phyloP scores from a whole-genome alignment of 2,888 invertebrate genomes.

The Acleris laterana region DNA sequence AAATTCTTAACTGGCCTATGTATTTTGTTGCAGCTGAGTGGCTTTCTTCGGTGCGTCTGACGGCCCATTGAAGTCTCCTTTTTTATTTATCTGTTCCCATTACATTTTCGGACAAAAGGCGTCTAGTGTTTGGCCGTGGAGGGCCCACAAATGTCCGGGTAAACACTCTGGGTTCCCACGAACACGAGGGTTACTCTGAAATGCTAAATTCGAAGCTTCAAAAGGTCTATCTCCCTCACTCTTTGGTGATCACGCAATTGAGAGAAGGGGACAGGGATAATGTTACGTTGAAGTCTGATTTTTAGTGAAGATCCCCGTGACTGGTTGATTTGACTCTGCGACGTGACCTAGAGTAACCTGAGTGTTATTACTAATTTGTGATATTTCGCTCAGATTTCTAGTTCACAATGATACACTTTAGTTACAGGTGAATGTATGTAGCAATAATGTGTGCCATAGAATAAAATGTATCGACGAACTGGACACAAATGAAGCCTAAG shows the following conservation, averaged over 20 bases:
- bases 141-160: slow-evolving; percentile 68
- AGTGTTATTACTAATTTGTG: slow-evolving; percentile 13
- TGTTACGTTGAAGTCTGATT: too few relatives aligned
- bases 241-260: too few relatives aligned
- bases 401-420: not conserved
- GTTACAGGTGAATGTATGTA: not conserved
- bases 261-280: too few relatives aligned
- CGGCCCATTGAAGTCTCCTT: slow-evolving; percentile 65
- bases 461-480: too few relatives aligned
- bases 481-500: too few relatives aligned
- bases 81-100: slow-evolving; percentile 80
- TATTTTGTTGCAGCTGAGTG: slow-evolving; percentile 23
- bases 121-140: slow-evolving; percentile 77
- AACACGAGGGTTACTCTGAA: too few relatives aligned
- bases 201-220: too few relatives aligned
- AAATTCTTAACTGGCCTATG: not conserved
- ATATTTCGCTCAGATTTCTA: not conserved
- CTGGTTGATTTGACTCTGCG: slow-evolving; percentile 44
- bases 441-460: too few relatives aligned
- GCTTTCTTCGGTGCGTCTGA: slow-evolving; percentile 50
- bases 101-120: slow-evolving; percentile 81
- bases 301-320: slow-evolving; percentile 10
- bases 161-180: slow-evolving; percentile 78
- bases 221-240: too few relatives aligned
- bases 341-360: slow-evolving; percentile 50